Percentiles rank a stretch among this genome's conserved stretches.
Evolutionary conservation across 2,888 invertebrate species (phyloP).

Genomic region (Lapara coniferarum): DNA sequence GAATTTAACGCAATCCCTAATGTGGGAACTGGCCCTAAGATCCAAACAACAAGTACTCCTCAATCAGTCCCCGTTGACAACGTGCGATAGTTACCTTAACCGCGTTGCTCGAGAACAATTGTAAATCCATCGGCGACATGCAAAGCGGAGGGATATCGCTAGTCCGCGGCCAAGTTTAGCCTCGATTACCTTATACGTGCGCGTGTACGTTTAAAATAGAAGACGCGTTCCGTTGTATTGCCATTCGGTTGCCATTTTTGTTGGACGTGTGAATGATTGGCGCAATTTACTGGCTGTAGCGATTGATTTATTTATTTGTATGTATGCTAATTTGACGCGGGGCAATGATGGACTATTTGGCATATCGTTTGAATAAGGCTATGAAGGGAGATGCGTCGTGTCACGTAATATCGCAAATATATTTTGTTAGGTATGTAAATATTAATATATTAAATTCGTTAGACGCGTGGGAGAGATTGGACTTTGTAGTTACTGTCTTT

Average conservation of each 20-base stretch:
- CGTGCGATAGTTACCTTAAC: constrained; percentile 20
- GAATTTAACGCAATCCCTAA: constrained; percentile 17
- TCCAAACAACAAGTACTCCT: constrained; percentile 14
- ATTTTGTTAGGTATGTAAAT: too few relatives aligned
- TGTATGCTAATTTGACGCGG: neutral
- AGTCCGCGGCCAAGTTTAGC: constrained; percentile 58
- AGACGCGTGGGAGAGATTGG: too few relatives aligned
- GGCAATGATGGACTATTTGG: neutral
- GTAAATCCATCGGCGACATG: constrained; percentile 63
- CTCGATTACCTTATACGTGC: constrained; percentile 29
- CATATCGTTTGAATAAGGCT: neutral
- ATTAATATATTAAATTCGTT: too few relatives aligned
- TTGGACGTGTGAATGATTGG: constrained; percentile 25
- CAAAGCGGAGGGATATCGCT: constrained; percentile 55
- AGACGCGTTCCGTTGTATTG: constrained; percentile 22
- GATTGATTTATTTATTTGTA: constrained; percentile 10
- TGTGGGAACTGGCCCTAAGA: constrained; percentile 15
- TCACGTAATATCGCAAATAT: too few relatives aligned
- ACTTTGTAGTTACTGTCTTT: too few relatives aligned
- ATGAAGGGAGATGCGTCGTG: too few relatives aligned
- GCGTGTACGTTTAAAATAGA: constrained; percentile 25
- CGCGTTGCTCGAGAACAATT: constrained; percentile 46
- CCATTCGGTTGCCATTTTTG: constrained; percentile 24
- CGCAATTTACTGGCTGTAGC: constrained; percentile 8
- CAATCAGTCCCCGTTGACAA: constrained; percentile 14